Evolutionary conservation across 2,797 vertebrate genomes (phyloP), one percentile per base, ranked within the genome.

Genomic region (Luscinia luscinia): DNA sequence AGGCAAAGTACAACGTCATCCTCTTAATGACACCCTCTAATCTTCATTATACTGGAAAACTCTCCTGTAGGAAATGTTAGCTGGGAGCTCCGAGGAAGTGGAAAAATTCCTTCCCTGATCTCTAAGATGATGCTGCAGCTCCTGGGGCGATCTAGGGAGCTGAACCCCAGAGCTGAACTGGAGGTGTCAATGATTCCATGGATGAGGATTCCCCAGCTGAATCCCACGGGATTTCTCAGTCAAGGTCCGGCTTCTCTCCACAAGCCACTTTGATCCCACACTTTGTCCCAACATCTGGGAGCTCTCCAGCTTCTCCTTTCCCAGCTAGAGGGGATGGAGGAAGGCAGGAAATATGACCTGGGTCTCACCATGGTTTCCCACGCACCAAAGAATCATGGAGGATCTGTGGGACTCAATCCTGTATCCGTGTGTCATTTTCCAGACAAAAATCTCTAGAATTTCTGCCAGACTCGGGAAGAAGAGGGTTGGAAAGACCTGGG

Each of bases 61-160:
- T 26, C 22, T 67, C 72, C 45, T 14, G 0, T 0, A 6, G 45
- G 18, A 51, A 51, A 28, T 24, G 49, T 18, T 36, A 43, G 10
- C 45, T 0, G 0, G 54, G 34, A 88, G 55, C 62, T 52, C 32
- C 21, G 8, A 52, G 55, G 64, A 70, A 69, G 59, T 0, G 0
- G 66, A 34, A 81, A 15, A 63, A 41, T 9, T 9, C 46, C 41
- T 40, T 38, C 38, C 41, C 8, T 22, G 59, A 46, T 90, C 69
- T 64, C 3, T 3, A 52, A 34, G 52, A 14, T 4, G 55, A 10
- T 43, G 23, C 48, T 24, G 49, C 49, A 87, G 72, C 45, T 86
- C 67, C 67, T 17, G 62, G 73, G 40, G 43, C 0, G 1, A 40
- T 22, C 19, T 21, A 12, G 26, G 67, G 1, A 13, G 41, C 46